phyloP scores from a whole-genome alignment of 2,888 invertebrate species.

The Dicranocentrus wangi region DNA sequence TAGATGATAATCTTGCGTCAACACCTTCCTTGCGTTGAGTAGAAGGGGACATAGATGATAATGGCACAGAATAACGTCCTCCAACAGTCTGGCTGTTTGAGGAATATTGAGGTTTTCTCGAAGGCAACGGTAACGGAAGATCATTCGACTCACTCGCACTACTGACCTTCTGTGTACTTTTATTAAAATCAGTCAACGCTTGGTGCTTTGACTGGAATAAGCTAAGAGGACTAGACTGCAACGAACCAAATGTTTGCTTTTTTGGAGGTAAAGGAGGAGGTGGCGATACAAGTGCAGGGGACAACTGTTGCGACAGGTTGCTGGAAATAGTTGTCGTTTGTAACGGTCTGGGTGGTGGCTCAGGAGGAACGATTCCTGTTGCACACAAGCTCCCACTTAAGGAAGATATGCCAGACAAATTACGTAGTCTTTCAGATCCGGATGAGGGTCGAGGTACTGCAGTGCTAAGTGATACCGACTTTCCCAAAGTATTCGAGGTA shows the following conservation, averaged over 20 bases:
- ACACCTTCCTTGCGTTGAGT: slow-evolving; percentile 13
- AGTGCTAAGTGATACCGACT: slow-evolving; percentile 55
- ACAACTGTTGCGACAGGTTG: slow-evolving; percentile 46
- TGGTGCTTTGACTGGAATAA: slow-evolving; percentile 34
- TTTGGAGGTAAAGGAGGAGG: slow-evolving; percentile 83
- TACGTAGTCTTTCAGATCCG: slow-evolving; percentile 62
- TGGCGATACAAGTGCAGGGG: slow-evolving; percentile 75
- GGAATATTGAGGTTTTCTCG: slow-evolving; percentile 74
- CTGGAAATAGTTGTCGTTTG: slow-evolving; percentile 66
- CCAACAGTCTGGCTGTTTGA: slow-evolving; percentile 41
- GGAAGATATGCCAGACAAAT: slow-evolving; percentile 50
- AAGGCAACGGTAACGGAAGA: slow-evolving; percentile 80
- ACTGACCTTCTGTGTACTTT: slow-evolving; percentile 43
- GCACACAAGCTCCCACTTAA: slow-evolving; percentile 33
- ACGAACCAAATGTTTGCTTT: slow-evolving; percentile 75
- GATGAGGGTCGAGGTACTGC: slow-evolving; percentile 72
- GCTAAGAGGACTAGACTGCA: slow-evolving; percentile 62
- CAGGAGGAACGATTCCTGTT: slow-evolving; percentile 76
- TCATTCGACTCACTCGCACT: slow-evolving; percentile 74
- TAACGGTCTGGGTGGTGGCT: slow-evolving; percentile 81
- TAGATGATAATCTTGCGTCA: slow-evolving; percentile 2
- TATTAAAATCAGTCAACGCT: slow-evolving; percentile 25
- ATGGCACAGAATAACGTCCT: slow-evolving; percentile 65
- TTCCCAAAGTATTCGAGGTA: slow-evolving; percentile 27
- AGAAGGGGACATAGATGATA: slow-evolving; percentile 48